Evolutionary conservation across 2,797 vertebrate genomes (phyloP).

Genomic region (Cuculus canorus): DNA sequence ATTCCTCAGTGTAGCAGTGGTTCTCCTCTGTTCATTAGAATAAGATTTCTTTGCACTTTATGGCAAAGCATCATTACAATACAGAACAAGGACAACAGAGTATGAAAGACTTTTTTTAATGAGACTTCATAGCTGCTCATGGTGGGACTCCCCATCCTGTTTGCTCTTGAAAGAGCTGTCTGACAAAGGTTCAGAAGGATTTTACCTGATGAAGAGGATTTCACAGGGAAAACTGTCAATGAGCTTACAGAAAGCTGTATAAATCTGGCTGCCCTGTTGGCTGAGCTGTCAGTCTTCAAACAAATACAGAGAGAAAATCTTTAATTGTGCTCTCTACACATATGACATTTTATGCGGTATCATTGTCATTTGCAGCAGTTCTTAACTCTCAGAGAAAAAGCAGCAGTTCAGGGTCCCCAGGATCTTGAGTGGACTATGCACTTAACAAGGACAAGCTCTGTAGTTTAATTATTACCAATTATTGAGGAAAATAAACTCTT

Average conservation of each 20-base stretch:
- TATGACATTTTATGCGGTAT: conserved; percentile 33
- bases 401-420: neutral
- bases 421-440: neutral
- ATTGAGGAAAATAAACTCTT: neutral
- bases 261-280: conserved; percentile 44
- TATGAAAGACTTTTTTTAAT: conserved; percentile 71
- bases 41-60: conserved; percentile 62
- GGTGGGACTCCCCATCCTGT: conserved; percentile 40
- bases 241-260: conserved; percentile 44
- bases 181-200: conserved; percentile 68
- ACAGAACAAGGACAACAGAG: conserved; percentile 49
- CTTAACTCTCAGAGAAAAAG: neutral
- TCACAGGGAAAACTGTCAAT: conserved; percentile 70
- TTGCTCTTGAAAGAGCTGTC: conserved; percentile 65
- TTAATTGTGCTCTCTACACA: conserved; percentile 54
- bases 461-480: neutral
- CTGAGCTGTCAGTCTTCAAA: conserved; percentile 70
- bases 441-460: neutral
- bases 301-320: conserved; percentile 29
- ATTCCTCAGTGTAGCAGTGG: neutral
- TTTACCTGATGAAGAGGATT: conserved; percentile 64
- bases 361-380: neutral
- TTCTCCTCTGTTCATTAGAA: conserved; percentile 59
- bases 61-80: conserved; percentile 64
- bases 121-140: conserved; percentile 73